Evolutionary conservation across 2,888 invertebrate species (phyloP), one percentile per base, ranked within the genome.

Genomic region (Mycalesis mineus): DNA sequence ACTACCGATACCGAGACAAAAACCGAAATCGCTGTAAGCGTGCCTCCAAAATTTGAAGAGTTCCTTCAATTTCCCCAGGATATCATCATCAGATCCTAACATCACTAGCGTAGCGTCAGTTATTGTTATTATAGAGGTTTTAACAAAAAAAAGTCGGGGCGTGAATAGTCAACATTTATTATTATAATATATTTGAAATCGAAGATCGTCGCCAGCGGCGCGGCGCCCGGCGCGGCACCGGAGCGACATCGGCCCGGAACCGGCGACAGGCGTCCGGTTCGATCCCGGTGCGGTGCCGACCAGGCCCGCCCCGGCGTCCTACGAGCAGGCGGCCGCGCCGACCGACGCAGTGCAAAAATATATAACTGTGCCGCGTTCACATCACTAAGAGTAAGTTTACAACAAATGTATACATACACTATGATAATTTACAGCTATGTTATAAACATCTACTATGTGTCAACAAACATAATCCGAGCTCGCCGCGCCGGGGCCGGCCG

Each of bases 121-220:
- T n/a, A n/a, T n/a, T n/a, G n/a, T n/a, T n/a, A n/a, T n/a, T n/a
- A n/a, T n/a, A n/a, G n/a, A n/a, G n/a, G n/a, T n/a, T n/a, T n/a
- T n/a, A n/a, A n/a, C n/a, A n/a, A 22, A 47, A 33, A 15, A 0
- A 33, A 33, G 15, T 11, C 47, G 5, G 15, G 15, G 9, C 31
- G 33, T 67, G 68, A 79, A 80, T 85, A 75, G 75, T 84, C 80
- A 88, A 88, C 88, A 87, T 88, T 84, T 84, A 87, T 82, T 84
- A 63, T 71, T 55, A 61, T 73, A 31, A 75, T 81, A 83, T 77
- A 82, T 80, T 81, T 78, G 78, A 81, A 80, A 78, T 80, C 67
- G 76, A 82, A 78, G 79, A 73, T 74, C 68, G 36, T 68, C 63
- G 66, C 60, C 47, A 61, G 74, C 72, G 64, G 67, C 67, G 64